Percentiles rank a stretch among this genome's conserved stretches.
Evolutionary conservation across 2,797 vertebrate genomes (phyloP).

Genomic region (Eospalax fontanierii): DNA sequence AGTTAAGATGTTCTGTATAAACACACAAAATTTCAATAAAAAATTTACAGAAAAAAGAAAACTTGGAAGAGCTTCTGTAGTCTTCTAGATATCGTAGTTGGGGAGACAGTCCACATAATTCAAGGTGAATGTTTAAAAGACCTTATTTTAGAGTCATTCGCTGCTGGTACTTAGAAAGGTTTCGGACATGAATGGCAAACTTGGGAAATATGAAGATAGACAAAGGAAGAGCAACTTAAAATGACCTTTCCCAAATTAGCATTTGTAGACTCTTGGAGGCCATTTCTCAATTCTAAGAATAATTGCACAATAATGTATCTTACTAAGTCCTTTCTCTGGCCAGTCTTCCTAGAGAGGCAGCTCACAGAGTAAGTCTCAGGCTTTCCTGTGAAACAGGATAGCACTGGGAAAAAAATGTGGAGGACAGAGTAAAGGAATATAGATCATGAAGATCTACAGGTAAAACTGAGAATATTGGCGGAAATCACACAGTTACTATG

Average conservation of each 20-base stretch:
- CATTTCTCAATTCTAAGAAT: conserved; percentile 33
- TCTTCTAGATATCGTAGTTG: not conserved
- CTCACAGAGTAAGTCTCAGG: conserved; percentile 18
- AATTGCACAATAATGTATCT: conserved; percentile 33
- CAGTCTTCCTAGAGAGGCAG: not conserved
- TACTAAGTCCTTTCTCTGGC: conserved; percentile 11
- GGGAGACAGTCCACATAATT: not conserved
- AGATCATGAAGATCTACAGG: not conserved
- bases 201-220: not conserved
- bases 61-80: not conserved
- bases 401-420: not conserved
- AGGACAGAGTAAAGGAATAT: not conserved
- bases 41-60: too few relatives aligned
- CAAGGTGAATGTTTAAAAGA: conserved; percentile 1
- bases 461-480: conserved; percentile 52
- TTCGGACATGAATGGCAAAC: not conserved
- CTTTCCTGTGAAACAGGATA: conserved; percentile 45
- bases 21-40: too few relatives aligned
- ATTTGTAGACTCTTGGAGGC: conserved; percentile 32
- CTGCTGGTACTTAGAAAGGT: conserved; percentile 14
- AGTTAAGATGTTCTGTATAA: too few relatives aligned
- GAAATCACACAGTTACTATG: conserved; percentile 25
- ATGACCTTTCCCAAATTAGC: conserved; percentile 41
- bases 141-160: not conserved
- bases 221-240: conserved; percentile 55